A percentile compares a stretch with the other conserved stretches of the same genome.
These are phyloP conservation scores for Fratercula arctica DNA, from an alignment of 2,797 vertebrate species.

Conservation along the genomic window DNA sequence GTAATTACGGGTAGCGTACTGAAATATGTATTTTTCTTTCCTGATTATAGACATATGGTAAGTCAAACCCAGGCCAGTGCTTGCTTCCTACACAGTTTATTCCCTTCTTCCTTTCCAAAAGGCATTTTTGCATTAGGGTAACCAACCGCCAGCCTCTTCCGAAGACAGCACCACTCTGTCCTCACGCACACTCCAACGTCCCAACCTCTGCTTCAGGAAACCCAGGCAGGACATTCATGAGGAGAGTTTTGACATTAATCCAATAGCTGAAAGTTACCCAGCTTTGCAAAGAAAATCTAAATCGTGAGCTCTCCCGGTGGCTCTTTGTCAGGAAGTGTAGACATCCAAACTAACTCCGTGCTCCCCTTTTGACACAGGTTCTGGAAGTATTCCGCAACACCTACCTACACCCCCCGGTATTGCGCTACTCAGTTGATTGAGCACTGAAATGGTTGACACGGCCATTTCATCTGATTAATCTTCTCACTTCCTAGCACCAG, in stretches of 20 bases:
- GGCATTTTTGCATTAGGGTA: background rate
- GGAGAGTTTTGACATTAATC: background rate
- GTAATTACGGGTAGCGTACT: background rate
- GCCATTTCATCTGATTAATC: background rate
- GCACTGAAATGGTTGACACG: accelerated
- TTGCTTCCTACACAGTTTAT: background rate
- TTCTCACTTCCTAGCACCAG: background rate
- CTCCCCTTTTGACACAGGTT: background rate
- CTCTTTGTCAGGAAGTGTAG: background rate
- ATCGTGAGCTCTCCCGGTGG: background rate
- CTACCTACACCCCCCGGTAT: background rate
- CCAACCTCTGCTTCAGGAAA: background rate
- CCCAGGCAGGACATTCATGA: background rate
- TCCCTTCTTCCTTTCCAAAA: background rate
- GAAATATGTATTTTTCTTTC: background rate
- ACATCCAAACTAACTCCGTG: background rate
- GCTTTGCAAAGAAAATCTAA: background rate
- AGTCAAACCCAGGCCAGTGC: background rate
- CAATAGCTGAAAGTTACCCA: background rate
- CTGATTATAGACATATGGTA: background rate
- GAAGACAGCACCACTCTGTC: background rate
- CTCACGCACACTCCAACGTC: background rate
- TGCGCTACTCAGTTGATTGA: background rate
- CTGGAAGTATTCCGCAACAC: background rate
- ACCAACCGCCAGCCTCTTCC: background rate